Evolutionary conservation across 2,888 invertebrate genomes (phyloP).

Genomic region (Volucella zonaria): DNA sequence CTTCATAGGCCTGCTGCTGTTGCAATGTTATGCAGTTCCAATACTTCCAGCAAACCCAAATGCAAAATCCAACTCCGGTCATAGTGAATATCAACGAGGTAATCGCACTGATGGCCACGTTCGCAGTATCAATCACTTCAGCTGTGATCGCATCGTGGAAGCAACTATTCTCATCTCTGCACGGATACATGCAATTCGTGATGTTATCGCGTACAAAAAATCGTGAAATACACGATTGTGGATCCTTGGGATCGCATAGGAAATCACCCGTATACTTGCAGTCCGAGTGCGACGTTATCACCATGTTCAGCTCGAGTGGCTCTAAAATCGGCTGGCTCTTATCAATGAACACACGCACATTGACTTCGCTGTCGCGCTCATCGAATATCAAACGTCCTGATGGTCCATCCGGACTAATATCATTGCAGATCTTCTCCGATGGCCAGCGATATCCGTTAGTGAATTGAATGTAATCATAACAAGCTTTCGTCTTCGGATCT

Average conservation of each 20-base stretch:
- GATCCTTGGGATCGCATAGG: slow-evolving; percentile 78
- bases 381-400: slow-evolving; percentile 79
- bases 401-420: slow-evolving; percentile 79
- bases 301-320: slow-evolving; percentile 80
- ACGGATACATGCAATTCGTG: slow-evolving; percentile 81
- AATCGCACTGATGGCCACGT: slow-evolving; percentile 81
- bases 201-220: slow-evolving; percentile 81
- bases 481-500: slow-evolving; percentile 76
- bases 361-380: slow-evolving; percentile 79
- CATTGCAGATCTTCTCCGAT: slow-evolving; percentile 79
- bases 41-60: slow-evolving; percentile 82
- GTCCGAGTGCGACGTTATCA: slow-evolving; percentile 79
- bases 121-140: slow-evolving; percentile 79
- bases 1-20: slow-evolving; percentile 80
- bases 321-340: slow-evolving; percentile 77
- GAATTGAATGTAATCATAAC: slow-evolving; percentile 81
- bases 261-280: slow-evolving; percentile 79
- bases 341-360: slow-evolving; percentile 79
- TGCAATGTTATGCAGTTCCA: slow-evolving; percentile 82
- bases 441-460: slow-evolving; percentile 79
- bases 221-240: slow-evolving; percentile 80
- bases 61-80: slow-evolving; percentile 81
- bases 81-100: slow-evolving; percentile 81
- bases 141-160: slow-evolving; percentile 78
- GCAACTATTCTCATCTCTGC: slow-evolving; percentile 80